Evolutionary conservation across 2,113 vertebrate genomes (phyloP), one percentile per base, ranked within the genome.

Genomic region (Tauraco erythrolophus): DNA sequence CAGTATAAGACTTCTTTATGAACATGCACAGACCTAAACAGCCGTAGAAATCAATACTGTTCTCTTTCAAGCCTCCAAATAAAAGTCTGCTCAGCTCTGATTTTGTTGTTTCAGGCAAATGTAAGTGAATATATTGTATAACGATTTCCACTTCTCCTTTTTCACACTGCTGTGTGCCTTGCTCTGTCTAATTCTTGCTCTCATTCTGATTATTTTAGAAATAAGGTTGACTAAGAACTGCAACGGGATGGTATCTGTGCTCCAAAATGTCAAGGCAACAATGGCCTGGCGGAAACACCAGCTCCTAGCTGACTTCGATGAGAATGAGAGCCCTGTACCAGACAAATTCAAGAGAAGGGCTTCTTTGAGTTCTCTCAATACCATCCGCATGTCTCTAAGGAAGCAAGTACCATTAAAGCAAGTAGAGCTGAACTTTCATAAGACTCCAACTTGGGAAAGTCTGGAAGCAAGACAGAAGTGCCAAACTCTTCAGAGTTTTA

Each of bases 321-420:
- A 98, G 10, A 94, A 92, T 1, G 98, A 98, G n/a, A 98, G 97
- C 62, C 98, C 98, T 12, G 95, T 90, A 24, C 94, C 98, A 0
- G 97, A 98, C 33, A 97, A 84, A 13, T 96, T 98, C 96, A 98
- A 96, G 27, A 98, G 93, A 79, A 98, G 97, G 96, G 96, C 96
- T n/a, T 96, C 98, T 21, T 97, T 98, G 1, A 97, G 98, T 33
- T 97, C 99, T 13, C 97, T 99, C 17, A 98, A 98, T 56, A 98
- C 98, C 10, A 88, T 99, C 65, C 90, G 98, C 61, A 99, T 98
- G 98, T 98, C 99, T 53, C 95, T 99, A 83, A 98, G 99, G 46
- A 99, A 99, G 71, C 95, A 98, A 61, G 98, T 98, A 33, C 99
- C 99, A 0, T 94, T 99, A 33, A 98, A 98, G 31, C 88, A 97